Conservation (phyloP, 2,888 invertebrate genomes). For the Mesopsocus fuscifrons region DNA sequence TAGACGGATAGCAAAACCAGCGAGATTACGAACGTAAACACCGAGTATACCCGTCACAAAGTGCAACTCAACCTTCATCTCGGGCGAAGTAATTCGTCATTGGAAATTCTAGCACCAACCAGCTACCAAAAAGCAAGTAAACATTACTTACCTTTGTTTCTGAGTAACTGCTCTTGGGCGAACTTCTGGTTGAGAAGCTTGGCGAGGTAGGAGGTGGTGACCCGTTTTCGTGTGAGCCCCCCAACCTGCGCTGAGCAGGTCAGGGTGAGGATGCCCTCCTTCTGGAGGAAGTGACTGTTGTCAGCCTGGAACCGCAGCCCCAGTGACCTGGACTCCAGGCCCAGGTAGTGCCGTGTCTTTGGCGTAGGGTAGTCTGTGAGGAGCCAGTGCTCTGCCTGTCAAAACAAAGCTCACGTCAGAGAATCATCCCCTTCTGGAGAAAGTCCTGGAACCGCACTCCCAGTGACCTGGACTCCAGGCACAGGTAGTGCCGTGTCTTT, state of each 20-base stretch:
- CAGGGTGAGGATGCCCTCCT: background rate
- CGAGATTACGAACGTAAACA: no score
- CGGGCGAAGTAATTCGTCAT: no score
- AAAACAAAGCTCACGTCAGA: no score
- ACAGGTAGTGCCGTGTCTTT: no score
- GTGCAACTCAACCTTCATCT: no score
- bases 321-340: background rate
- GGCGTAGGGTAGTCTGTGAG: background rate
- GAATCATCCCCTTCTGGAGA: background rate
- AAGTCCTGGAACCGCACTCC: constrained; percentile 8
- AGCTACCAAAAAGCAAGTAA: background rate
- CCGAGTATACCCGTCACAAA: no score
- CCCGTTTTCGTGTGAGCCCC: background rate
- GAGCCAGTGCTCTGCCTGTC: constrained; percentile 1
- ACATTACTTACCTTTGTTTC: background rate
- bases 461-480: background rate
- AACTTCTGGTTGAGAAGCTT: background rate
- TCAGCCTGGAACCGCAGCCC: constrained; percentile 8
- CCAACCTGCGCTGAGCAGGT: background rate
- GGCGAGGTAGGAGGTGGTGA: background rate
- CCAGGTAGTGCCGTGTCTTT: no score
- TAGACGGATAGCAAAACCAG: no score
- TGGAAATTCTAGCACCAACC: no score
- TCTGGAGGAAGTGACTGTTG: constrained; percentile 5
- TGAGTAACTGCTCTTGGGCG: background rate